These are phyloP conservation scores for Eciton burchellii DNA, from an alignment of 1,140 invertebrate genomes.

Conservation along the genomic window DNA sequence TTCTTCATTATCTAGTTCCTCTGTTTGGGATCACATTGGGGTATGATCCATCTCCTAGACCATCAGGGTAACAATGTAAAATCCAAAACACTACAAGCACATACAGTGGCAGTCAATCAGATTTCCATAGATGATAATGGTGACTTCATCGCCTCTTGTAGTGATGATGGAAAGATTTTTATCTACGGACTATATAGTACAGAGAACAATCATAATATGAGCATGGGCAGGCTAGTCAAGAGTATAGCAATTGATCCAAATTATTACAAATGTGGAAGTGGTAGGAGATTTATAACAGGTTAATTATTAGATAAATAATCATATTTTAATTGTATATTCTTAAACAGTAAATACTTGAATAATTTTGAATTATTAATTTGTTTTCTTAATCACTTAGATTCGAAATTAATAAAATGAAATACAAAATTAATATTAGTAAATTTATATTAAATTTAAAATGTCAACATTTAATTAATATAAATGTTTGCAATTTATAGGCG, in stretches of 20 bases:
- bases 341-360: too few species aligned
- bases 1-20: slow-evolving; percentile 90
- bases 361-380: too few species aligned
- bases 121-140: slow-evolving; percentile 97
- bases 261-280: slow-evolving; percentile 91
- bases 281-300: slow-evolving; percentile 94
- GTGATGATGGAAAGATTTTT: slow-evolving; percentile 96
- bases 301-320: slow-evolving; percentile 53
- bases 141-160: slow-evolving; percentile 97
- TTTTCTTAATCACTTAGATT: too few species aligned
- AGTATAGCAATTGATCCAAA: slow-evolving; percentile 95
- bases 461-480: slow-evolving; percentile 28
- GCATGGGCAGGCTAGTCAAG: slow-evolving; percentile 93
- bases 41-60: slow-evolving; percentile 95
- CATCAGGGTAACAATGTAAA: slow-evolving; percentile 94
- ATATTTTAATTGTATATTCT: too few species aligned
- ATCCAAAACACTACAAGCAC: slow-evolving; percentile 91
- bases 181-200: slow-evolving; percentile 93
- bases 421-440: too few species aligned
- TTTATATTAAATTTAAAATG: slow-evolving; percentile 1
- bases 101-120: slow-evolving; percentile 96
- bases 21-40: slow-evolving; percentile 96
- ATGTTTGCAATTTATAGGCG: slow-evolving; percentile 85
- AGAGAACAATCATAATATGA: slow-evolving; percentile 93
- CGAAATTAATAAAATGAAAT: too few species aligned